These are phyloP conservation scores for Leptestheria dahalacensis DNA, from an alignment of 1,140 invertebrate genomes.

Conservation along the genomic window DNA sequence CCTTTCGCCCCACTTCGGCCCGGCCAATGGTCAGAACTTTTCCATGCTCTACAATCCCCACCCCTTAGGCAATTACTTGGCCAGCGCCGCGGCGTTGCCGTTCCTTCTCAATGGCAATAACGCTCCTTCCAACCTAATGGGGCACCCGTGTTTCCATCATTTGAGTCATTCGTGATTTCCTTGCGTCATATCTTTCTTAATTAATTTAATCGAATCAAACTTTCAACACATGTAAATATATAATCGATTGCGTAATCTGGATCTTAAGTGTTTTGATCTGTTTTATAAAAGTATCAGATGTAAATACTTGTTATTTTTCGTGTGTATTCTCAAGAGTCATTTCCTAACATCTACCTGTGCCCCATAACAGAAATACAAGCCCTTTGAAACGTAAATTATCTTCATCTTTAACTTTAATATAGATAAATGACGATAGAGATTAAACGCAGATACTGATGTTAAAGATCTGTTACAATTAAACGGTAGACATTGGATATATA, in stretches of 20 bases:
- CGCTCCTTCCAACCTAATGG: background rate
- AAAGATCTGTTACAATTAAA: no score
- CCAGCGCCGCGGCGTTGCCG: constrained; percentile 11
- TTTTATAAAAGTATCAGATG: no score
- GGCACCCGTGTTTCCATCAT: constrained; percentile 15
- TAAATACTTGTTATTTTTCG: no score
- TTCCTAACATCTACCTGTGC: no score
- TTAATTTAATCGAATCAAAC: background rate
- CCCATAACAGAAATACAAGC: no score
- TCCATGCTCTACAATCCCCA: constrained; percentile 13
- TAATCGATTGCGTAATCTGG: background rate
- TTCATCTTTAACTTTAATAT: no score
- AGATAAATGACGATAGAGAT: no score
- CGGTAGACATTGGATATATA: no score
- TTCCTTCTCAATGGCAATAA: constrained; percentile 7
- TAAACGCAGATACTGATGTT: no score
- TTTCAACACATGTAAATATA: background rate
- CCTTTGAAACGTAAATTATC: no score
- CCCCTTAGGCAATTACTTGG: constrained; percentile 8
- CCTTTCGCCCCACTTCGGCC: constrained; percentile 11
- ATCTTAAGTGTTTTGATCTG: no score
- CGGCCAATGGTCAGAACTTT: background rate
- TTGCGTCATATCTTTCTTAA: background rate
- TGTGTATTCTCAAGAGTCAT: no score
- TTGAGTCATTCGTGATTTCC: constrained; percentile 14